A percentile compares a stretch with the other conserved stretches of the same genome.
Evolutionary conservation across 2,113 vertebrate genomes (phyloP).

Genomic region (Platanista minor): DNA sequence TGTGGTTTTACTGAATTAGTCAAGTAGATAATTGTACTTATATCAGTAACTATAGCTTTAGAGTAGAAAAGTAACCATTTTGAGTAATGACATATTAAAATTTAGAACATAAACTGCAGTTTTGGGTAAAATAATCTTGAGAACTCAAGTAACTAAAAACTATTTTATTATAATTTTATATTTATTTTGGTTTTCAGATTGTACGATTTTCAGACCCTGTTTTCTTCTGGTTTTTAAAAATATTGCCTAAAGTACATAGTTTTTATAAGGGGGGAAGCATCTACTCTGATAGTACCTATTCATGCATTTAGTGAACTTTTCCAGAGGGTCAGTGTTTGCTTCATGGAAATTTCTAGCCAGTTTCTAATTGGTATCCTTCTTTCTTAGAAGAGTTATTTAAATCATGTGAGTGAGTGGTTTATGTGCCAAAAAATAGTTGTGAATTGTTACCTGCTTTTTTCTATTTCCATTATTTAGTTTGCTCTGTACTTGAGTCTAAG

Average conservation of each 20-base stretch:
- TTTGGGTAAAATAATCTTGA: not conserved
- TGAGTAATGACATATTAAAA: not conserved
- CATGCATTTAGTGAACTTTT: not conserved
- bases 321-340: not conserved
- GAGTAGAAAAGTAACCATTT: not conserved
- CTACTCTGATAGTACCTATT: not conserved
- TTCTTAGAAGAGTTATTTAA: not conserved
- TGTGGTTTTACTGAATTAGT: not conserved
- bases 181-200: constrained; percentile 18
- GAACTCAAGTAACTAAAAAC: not conserved
- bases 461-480: not conserved
- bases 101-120: not conserved
- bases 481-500: not conserved
- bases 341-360: not conserved
- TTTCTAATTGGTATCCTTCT: not conserved
- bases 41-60: not conserved
- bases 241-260: not conserved
- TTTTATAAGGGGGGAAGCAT: not conserved
- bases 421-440: not conserved
- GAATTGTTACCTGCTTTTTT: not conserved
- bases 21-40: not conserved
- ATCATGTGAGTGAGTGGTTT: not conserved
- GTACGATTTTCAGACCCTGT: not conserved
- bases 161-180: not conserved
- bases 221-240: not conserved